phyloP scores from a whole-genome alignment of 2,888 invertebrate genomes.

The Pecten maximus region DNA sequence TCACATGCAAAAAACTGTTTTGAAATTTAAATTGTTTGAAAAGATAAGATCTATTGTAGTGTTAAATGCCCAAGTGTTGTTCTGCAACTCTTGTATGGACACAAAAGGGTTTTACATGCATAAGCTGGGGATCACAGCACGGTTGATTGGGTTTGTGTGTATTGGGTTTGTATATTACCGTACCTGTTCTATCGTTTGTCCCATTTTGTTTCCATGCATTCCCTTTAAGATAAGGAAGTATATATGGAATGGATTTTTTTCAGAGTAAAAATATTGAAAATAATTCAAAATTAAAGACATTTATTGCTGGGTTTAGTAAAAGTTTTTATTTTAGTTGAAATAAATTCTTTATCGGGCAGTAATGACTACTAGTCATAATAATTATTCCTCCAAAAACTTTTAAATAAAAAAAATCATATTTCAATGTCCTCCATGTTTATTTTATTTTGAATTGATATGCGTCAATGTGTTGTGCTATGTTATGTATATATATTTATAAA shows the following conservation, averaged over 20 bases:
- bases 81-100: background rate
- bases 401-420: background rate
- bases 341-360: background rate
- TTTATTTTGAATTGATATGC: background rate
- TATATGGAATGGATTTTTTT: background rate
- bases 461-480: background rate
- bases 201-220: background rate
- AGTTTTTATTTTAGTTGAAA: background rate
- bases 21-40: background rate
- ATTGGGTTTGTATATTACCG: background rate
- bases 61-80: constrained; percentile 4
- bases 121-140: background rate
- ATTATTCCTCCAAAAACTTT: background rate
- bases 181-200: background rate
- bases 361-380: background rate
- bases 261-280: too few relatives aligned
- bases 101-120: background rate
- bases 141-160: constrained; percentile 15
- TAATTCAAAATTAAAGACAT: too few relatives aligned
- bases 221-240: background rate
- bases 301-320: too few relatives aligned
- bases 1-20: background rate
- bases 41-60: background rate
- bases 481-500: background rate
- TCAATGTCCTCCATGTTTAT: background rate